Base-by-base conservation (phyloP, 37 sponge, comb jelly and placozoan species). In the Ianthella basta region DNA sequence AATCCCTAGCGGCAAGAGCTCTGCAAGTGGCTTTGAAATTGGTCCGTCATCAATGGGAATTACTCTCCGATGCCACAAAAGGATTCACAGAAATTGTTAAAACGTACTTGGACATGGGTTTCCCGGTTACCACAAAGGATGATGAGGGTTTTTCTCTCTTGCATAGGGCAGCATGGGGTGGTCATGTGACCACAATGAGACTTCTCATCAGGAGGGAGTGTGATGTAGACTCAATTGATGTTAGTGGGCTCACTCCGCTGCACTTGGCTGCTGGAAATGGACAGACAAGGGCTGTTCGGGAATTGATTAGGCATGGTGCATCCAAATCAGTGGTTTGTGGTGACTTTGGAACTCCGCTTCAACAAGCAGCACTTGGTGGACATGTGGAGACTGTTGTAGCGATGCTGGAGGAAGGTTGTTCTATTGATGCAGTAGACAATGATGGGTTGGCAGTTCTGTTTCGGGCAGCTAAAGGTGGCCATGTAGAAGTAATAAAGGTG, bases 381-480 rank as follows among this genome's bases (percentile, higher is more conserved):
- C 73, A 72, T 33, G 12, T 32, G 8, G 39, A 72, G 13, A 72
- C 73, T 38, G 73, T 72, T 38, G 13, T 30, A 72, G 73, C 39
- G 5, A 13, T 72, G 36, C 41, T 72, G 14, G 39, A 19, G 10
- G 40, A 72, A 72, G 73, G 39, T 15, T 72, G 73, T 72, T 30
- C 12, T 38, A 30, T 19, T 20, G 12, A 30, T 15, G 73, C 41
- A 37, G 40, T 34, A 34, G 20, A 14, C 36, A 33, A 14, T 72
- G 19, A 72, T 72, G 73, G 73, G 10, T 19, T 20, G 20, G 36
- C 40, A 20, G 73, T 30, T 14, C 73, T 72, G 8, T 40, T 37
- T 33, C 36, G 8, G 38, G 73, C 73, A 37, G 73, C 73, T 72
- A 32, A 15, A 33, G 39, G 14, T 20, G 73, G 73, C 23, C 13